Conservation (phyloP, 2,888 invertebrate species). For the Stenotaenia linearis region DNA sequence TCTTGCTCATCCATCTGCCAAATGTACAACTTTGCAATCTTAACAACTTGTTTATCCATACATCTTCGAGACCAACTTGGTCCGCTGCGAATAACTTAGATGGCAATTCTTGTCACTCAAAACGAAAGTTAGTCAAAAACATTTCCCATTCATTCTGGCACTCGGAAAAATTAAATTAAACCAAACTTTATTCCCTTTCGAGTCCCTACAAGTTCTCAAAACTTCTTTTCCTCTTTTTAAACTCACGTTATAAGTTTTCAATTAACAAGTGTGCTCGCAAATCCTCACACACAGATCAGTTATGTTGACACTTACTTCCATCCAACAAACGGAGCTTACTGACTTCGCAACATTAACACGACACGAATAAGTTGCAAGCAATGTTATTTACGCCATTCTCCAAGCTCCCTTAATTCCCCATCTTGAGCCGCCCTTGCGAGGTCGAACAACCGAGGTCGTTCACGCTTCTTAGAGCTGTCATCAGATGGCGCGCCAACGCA, state of each 20-base stretch:
- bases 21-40: slow-evolving; percentile 12
- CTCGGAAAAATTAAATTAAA: neutral
- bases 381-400: slow-evolving; percentile 26
- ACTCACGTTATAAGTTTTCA: neutral
- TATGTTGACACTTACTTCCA: neutral
- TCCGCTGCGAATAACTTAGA: neutral
- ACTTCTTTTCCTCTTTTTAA: neutral
- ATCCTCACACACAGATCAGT: neutral
- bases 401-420: slow-evolving; percentile 26
- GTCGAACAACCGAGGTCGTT: slow-evolving; percentile 26
- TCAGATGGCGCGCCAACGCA: slow-evolving; percentile 18
- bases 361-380: slow-evolving; percentile 24
- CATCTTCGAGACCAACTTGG: neutral
- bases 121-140: neutral
- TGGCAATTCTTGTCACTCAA: neutral
- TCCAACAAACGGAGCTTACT: slow-evolving; percentile 15
- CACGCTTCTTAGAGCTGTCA: slow-evolving; percentile 23
- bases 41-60: slow-evolving; percentile 1
- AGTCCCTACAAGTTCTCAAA: neutral
- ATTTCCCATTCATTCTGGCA: neutral
- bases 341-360: slow-evolving; percentile 26
- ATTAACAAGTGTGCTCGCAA: neutral
- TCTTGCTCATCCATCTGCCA: slow-evolving; percentile 19
- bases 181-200: neutral
- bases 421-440: slow-evolving; percentile 26